Base-by-base conservation (phyloP, 2,888 invertebrate species). In the Acronicta psi region DNA sequence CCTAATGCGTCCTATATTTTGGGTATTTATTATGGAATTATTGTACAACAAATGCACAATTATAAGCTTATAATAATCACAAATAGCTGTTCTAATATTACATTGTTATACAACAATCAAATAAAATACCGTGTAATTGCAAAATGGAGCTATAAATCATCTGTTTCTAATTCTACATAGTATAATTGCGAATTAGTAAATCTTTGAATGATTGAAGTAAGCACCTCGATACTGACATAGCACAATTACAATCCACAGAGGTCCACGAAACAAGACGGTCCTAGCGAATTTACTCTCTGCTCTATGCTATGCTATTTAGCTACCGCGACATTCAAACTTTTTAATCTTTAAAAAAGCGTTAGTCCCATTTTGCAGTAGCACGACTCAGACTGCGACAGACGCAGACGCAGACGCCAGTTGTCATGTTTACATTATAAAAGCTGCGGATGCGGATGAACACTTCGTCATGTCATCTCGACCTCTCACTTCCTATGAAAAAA, bases 401-500 rank as follows among this genome's bases (percentile, higher is more conserved):
- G 45, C 25, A 9, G 25, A 20, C 16, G 49, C 17, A 17, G 18
- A 43, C 49, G 45, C 29, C 38, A 59, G 51, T 44, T 69, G 67
- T 59, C 47, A 63, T 58, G 59, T 66, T 63, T 64, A 62, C 47
- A 63, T 67, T 68, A 68, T 64, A 68, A 66, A 44, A 50, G 52
- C 50, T 52, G 16, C 70, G 61, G 70, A 62, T 59, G 61, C 53
- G 46, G 58, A 63, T 44, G 44, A 40, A 45, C 56, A 55, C 59
- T 66, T 66, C 50, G 59, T 67, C 58, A 46, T 69, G 68, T 73
- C 74, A 74, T 73, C 68, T 31, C 63, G 52, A 68, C 81, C 80
- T 75, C 75, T 80, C 80, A 79, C 81, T 81, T 81, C 80, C 75
- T 56, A 56, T 45, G 43, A 51, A 46, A 59, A 54, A 47, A 59